phyloP scores from a whole-genome alignment of 2,888 invertebrate genomes.

The Conchocele bisecta region DNA sequence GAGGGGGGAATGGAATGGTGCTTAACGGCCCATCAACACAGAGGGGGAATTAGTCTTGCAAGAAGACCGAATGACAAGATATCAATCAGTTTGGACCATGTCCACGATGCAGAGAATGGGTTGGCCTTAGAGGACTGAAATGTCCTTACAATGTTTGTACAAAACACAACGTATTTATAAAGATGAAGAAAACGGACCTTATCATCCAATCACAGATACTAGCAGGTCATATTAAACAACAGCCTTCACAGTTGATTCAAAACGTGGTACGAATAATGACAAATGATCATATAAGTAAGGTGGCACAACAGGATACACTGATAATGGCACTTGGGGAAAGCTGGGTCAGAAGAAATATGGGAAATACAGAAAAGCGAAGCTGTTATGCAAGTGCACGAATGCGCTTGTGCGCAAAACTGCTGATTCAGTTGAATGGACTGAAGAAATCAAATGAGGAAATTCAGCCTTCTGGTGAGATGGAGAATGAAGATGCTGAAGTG shows the following conservation, averaged over 20 bases:
- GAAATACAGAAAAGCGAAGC: constrained; percentile 34
- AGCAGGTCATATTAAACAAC: constrained; percentile 26
- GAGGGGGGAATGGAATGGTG: too few relatives aligned
- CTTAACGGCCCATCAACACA: too few relatives aligned
- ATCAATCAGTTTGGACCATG: constrained; percentile 39
- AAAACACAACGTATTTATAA: background rate
- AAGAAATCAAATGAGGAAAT: background rate
- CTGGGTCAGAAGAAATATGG: constrained; percentile 37
- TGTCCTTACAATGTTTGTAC: constrained; percentile 24
- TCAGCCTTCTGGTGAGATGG: too few relatives aligned
- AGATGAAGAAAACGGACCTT: constrained; percentile 28
- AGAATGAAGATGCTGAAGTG: too few relatives aligned
- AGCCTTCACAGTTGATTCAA: constrained; percentile 35
- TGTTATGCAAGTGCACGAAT: constrained; percentile 37
- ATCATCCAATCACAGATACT: constrained; percentile 32
- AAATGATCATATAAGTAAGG: constrained; percentile 24
- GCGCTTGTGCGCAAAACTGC: constrained; percentile 32
- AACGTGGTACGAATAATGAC: constrained; percentile 43
- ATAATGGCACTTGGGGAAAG: constrained; percentile 45
- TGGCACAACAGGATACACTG: constrained; percentile 37
- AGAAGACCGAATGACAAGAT: constrained; percentile 40
- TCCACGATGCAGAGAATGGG: constrained; percentile 46
- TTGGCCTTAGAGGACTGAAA: constrained; percentile 11
- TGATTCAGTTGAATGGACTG: constrained; percentile 8
- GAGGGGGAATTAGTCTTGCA: constrained; percentile 40